Percentiles rank a stretch among this genome's conserved stretches.
Evolutionary conservation across 2,888 invertebrate species (phyloP).

Genomic region (Nycteola revayana): DNA sequence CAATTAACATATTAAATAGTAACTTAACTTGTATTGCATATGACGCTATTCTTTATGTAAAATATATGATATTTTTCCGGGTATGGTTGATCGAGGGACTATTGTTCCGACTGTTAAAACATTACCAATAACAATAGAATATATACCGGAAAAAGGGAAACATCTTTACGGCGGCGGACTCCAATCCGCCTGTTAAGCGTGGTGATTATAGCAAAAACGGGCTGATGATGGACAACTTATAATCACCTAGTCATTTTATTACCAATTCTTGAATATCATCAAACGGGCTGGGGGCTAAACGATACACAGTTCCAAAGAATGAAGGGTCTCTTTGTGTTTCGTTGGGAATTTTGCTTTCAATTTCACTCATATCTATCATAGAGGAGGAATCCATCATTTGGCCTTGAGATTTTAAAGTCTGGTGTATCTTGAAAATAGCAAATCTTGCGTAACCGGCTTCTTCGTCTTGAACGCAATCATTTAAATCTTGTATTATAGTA

Average conservation of each 20-base stretch:
- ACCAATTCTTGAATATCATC: slow-evolving; percentile 52
- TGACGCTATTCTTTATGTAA: no score
- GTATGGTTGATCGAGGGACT: no score
- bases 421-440: slow-evolving; percentile 61
- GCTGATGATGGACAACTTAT: slow-evolving; percentile 5
- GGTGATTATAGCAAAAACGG: no score
- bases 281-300: slow-evolving; percentile 49
- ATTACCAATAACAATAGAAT: no score
- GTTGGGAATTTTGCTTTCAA: slow-evolving; percentile 28
- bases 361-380: slow-evolving; percentile 51
- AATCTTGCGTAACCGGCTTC: slow-evolving; percentile 59
- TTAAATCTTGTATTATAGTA: slow-evolving; percentile 41
- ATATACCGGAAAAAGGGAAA: no score
- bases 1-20: no score
- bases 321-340: slow-evolving; percentile 31
- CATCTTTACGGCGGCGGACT: no score
- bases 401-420: slow-evolving; percentile 49
- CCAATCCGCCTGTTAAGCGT: no score
- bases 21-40: no score
- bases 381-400: slow-evolving; percentile 66
- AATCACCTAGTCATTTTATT: slow-evolving; percentile 40
- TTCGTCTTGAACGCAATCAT: slow-evolving; percentile 40
- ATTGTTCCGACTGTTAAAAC: no score
- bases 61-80: no score
- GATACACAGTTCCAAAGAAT: slow-evolving; percentile 51